Conservation (phyloP, 1,140 invertebrate genomes). For the Latrodectus geometricus region DNA sequence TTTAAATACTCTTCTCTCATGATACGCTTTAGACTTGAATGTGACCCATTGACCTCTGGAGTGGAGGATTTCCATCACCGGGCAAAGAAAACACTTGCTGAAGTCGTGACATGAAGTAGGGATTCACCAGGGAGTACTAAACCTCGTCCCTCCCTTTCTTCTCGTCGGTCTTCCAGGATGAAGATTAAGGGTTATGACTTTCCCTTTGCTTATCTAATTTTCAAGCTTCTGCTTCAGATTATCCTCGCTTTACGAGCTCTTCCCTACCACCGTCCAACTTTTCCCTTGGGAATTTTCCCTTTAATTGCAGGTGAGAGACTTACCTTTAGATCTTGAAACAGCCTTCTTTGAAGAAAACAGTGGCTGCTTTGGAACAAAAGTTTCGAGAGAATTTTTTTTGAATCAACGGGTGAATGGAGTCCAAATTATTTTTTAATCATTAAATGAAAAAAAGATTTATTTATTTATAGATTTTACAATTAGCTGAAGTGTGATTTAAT, state of each 20-base stretch:
- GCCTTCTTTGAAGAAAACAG: too few relatives aligned
- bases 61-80: not conserved
- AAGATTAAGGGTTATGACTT: slow-evolving; percentile 54
- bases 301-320: slow-evolving; percentile 34
- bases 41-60: not conserved
- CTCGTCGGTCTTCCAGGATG: slow-evolving; percentile 32
- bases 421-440: too few relatives aligned
- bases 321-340: slow-evolving; percentile 1
- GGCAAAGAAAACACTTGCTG: not conserved
- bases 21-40: too few relatives aligned
- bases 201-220: slow-evolving; percentile 59
- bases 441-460: too few relatives aligned
- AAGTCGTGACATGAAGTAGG: not conserved
- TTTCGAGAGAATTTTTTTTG: too few relatives aligned
- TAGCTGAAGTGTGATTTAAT: too few relatives aligned
- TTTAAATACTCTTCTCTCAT: too few relatives aligned
- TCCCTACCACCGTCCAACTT: slow-evolving; percentile 11
- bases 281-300: slow-evolving; percentile 43
- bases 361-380: too few relatives aligned
- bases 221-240: slow-evolving; percentile 54
- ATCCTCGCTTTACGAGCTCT: slow-evolving; percentile 50
- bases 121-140: slow-evolving; percentile 3
- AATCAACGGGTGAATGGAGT: too few relatives aligned
- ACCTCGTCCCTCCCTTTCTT: not conserved
- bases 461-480: too few relatives aligned